A percentile compares a stretch with the other conserved stretches of the same genome.
Conservation (phyloP, 2,113 vertebrate species). For the Chaenocephalus aceratus region DNA sequence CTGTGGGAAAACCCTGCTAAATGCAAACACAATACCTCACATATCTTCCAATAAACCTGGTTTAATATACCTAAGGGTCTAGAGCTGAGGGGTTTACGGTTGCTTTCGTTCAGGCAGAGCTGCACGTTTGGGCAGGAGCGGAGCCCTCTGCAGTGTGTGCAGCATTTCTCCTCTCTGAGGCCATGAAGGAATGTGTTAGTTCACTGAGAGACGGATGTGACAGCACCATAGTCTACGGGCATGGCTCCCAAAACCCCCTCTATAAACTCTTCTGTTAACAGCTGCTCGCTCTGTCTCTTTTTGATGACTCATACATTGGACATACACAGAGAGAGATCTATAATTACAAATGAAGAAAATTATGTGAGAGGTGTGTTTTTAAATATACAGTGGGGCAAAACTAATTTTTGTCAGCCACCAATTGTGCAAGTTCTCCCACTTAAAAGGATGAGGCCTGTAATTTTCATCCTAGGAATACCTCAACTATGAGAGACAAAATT, state of each 20-base stretch:
- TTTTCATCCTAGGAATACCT: too few relatives aligned
- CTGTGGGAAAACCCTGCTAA: not conserved
- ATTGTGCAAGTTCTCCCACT: too few relatives aligned
- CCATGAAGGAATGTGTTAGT: slow-evolving; percentile 71
- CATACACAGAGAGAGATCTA: not conserved
- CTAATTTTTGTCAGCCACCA: too few relatives aligned
- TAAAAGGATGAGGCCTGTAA: too few relatives aligned
- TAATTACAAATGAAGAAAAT: not conserved
- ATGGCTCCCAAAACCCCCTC: not conserved
- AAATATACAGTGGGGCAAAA: not conserved
- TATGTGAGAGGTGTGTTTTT: not conserved
- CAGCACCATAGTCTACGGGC: not conserved
- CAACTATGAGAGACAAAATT: too few relatives aligned
- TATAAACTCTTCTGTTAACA: not conserved
- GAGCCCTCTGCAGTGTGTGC: not conserved
- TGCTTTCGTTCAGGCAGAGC: not conserved
- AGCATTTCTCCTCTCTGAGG: slow-evolving; percentile 10
- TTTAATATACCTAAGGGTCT: not conserved
- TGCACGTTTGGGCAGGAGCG: slow-evolving; percentile 41
- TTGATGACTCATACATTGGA: not conserved
- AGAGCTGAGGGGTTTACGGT: not conserved
- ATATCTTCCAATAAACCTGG: too few relatives aligned
- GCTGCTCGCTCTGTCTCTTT: not conserved
- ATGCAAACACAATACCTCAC: too few relatives aligned
- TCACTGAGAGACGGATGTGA: slow-evolving; percentile 56